phyloP scores from a whole-genome alignment of 2,888 invertebrate species.

The Steinernema hermaphroditum region DNA sequence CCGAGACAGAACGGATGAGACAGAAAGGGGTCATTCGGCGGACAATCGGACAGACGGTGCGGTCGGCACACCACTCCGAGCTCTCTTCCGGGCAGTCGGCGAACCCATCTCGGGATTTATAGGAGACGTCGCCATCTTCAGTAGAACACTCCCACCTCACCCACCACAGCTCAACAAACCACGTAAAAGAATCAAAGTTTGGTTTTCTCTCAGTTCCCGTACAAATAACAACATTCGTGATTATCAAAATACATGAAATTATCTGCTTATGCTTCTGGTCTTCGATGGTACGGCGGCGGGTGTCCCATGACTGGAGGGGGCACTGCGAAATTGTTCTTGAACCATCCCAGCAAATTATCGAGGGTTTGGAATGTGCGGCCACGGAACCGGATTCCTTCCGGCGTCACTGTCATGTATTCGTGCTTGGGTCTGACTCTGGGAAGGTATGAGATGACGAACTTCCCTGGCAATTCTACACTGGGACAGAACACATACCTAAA shows the following conservation, averaged over 20 bases:
- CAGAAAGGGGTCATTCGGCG: no score
- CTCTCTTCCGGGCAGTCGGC: no score
- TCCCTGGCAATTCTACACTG: conserved; percentile 72
- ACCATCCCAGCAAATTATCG: conserved; percentile 84
- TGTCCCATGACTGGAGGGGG: conserved; percentile 69
- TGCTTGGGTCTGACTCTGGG: conserved; percentile 83
- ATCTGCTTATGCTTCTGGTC: neutral
- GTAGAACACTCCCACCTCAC: no score
- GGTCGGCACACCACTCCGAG: no score
- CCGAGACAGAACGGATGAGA: neutral
- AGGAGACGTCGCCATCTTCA: no score
- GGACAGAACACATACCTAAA: conserved; percentile 60
- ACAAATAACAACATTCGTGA: no score
- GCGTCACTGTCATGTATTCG: conserved; percentile 87
- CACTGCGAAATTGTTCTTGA: conserved; percentile 95
- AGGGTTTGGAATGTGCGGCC: conserved; percentile 84
- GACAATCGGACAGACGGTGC: no score
- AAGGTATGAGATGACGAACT: conserved; percentile 89
- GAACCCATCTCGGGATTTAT: no score
- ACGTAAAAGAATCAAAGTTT: no score
- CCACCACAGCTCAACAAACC: no score
- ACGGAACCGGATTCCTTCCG: conserved; percentile 89
- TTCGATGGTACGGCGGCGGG: neutral
- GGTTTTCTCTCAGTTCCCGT: no score
- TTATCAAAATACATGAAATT: neutral